phyloP scores from a whole-genome alignment of 2,113 vertebrate genomes.

The Elaphurus davidianus region DNA sequence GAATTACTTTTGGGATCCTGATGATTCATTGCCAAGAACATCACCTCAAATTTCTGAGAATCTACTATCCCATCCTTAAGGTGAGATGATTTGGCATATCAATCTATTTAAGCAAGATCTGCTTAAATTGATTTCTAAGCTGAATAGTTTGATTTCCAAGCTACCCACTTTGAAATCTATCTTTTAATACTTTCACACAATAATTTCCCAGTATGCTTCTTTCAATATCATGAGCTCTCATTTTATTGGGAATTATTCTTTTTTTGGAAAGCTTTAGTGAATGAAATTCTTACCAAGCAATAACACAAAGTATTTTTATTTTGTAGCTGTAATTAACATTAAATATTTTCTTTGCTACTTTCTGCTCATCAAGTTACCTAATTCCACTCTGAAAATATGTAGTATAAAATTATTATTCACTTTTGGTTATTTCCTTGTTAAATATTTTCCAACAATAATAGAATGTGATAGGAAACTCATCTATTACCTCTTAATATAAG shows the following conservation, averaged over 20 bases:
- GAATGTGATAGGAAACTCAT: not conserved
- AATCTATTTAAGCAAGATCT: not conserved
- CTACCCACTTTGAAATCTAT: not conserved
- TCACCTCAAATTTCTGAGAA: not conserved
- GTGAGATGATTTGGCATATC: not conserved
- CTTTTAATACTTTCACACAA: not conserved
- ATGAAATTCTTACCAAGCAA: not conserved
- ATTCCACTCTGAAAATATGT: not conserved
- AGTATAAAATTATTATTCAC: not conserved
- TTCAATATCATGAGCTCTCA: not conserved
- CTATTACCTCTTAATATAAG: not conserved
- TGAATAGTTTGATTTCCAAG: not conserved
- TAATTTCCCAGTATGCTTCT: not conserved
- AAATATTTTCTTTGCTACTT: not conserved
- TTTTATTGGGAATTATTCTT: not conserved
- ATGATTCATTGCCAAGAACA: not conserved
- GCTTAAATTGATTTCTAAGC: not conserved
- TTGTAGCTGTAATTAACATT: not conserved
- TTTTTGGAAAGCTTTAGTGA: not conserved
- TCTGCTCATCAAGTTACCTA: not conserved
- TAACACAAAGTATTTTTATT: not conserved
- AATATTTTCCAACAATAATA: not conserved
- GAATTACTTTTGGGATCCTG: not conserved
- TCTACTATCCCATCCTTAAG: not conserved
- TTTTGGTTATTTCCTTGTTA: not conserved